Evolutionary conservation across 2,888 invertebrate genomes (phyloP), one percentile per base, ranked within the genome.

Genomic region (Limenitis camilla): DNA sequence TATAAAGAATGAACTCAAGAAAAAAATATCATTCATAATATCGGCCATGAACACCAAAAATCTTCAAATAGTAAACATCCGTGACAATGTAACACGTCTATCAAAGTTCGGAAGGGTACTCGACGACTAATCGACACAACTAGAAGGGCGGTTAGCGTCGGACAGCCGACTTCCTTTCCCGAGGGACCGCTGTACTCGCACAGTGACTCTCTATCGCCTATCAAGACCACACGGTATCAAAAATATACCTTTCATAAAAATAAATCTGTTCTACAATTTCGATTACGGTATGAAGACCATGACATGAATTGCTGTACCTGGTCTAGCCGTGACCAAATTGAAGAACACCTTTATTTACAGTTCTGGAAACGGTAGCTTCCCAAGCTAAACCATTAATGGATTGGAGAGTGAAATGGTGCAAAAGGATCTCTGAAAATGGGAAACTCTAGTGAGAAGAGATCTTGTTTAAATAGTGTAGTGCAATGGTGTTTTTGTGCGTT

Each of bases 141-240:
- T 76, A 77, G 78, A 82, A 83, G 85, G 83, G 82, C 86, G 79
- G 77, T 84, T 82, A 85, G 69, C 79, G 69, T 65, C 67, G 74
- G 79, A 81, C 83, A 75, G 71, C 64, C 74, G 62, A 74, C 79
- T 80, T 86, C 86, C 86, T 79, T 81, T 86, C 85, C 81, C 83
- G 82, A 73, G 84, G 77, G 78, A 76, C 68, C 71, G 71, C 64
- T 61, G 65, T 61, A 61, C 60, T 59, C 56, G 58, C 66, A 62
- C 70, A 71, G 71, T 70, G 55, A 54, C 62, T 58, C 60, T 57
- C 63, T 60, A 64, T 61, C 61, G 56, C 57, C 64, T 62, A 66
- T 52, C 61, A 65, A 55, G 60, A 59, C 58, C 62, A 67, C 67
- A 65, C 65, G 52, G 53, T 40, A 49, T 36, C 46, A 49, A 40